Evolutionary conservation across 2,113 vertebrate genomes (phyloP), one percentile per base, ranked within the genome.

Genomic region (Myotis lucifugus): DNA sequence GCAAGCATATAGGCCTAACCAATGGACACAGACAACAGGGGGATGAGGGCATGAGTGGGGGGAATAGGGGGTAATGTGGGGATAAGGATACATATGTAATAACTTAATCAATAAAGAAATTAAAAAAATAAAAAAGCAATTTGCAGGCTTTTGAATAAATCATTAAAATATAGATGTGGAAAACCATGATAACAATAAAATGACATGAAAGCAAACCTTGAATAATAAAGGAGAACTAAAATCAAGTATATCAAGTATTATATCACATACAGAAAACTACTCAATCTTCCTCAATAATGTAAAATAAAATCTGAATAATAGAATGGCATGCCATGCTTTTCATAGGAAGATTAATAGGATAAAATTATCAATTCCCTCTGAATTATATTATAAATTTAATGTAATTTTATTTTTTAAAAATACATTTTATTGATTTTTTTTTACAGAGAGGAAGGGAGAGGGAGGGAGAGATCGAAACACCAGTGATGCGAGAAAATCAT

Each of bases 101-200:
- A 42, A 42, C 42, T 42, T 42, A 42, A 42, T 42, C 42, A 42
- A 42, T 42, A 42, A 6, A 42, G 7, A 42, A 42, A 42, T 42
- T 42, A 8, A 42, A 42, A 42, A 42, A 42, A 42, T 46, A 21
- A 18, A 50, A 81, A 85, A 73, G 4, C 25, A 14, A 61, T 69
- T 54, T 94, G 9, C 67, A 64, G 64, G 48, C 32, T 87, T 54
- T 34, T 73, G 13, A 85, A 27, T 85, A 90, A 92, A 74, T n/a
- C 34, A 92, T 29, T 5, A 79, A 93, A 79, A n/a, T 19, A 50
- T 10, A 50, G 27, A 88, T 40, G 11, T 66, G n/a, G 23, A 91
- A 96, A 96, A 66, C 29, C 1, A 8, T 40, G 14, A 37, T 83
- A 52, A 90, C 69, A 90, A 73, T 52, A 9, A 96, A 74, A 88